Conservation (phyloP, 2,113 vertebrate species). For the Lipophrys pholis region DNA sequence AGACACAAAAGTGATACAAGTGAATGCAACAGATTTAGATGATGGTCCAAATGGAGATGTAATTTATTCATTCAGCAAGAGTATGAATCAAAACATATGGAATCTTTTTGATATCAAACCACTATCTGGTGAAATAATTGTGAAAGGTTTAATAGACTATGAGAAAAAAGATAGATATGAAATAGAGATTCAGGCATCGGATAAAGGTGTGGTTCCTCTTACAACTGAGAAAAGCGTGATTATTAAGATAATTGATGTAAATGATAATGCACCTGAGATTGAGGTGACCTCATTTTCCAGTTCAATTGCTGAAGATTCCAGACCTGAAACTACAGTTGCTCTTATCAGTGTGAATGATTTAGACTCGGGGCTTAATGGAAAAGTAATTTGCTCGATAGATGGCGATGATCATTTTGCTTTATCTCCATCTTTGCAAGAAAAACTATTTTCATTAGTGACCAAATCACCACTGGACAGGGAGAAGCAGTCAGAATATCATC, state of each 20-base stretch:
- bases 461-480: conserved; percentile 71
- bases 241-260: conserved; percentile 41
- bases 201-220: conserved; percentile 12
- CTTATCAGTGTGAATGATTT: conserved; percentile 51
- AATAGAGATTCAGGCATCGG: conserved; percentile 76
- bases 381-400: conserved; percentile 53
- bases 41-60: conserved; percentile 70
- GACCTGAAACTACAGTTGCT: conserved; percentile 49
- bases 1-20: conserved; percentile 62
- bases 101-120: conserved; percentile 64
- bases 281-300: conserved; percentile 45
- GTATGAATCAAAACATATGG: conserved; percentile 31
- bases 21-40: conserved; percentile 80
- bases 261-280: conserved; percentile 46
- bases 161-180: conserved; percentile 71
- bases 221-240: conserved; percentile 25
- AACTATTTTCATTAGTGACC: conserved; percentile 63
- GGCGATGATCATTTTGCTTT: conserved; percentile 51
- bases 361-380: conserved; percentile 53
- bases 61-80: conserved; percentile 69
- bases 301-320: conserved; percentile 12
- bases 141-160: conserved; percentile 68
- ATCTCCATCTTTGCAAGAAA: conserved; percentile 50
- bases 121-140: conserved; percentile 67
- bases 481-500: conserved; percentile 42